Evolutionary conservation across 2,113 vertebrate species (phyloP).

Genomic region (Nymphicus hollandicus): DNA sequence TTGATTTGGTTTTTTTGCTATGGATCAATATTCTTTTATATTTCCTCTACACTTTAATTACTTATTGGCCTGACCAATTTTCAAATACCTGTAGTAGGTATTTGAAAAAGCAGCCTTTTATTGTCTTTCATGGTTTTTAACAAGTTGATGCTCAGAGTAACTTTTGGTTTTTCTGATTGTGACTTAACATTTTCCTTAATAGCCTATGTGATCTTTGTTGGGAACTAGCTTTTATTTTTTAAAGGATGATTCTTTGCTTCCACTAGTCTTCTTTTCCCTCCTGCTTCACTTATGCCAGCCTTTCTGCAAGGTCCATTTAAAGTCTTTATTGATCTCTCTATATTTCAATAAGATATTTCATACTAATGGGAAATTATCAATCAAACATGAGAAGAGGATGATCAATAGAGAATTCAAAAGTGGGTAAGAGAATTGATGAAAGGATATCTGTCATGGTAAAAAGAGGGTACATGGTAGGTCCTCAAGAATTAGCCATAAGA

Average conservation of each 20-base stretch:
- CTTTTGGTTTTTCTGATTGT: neutral
- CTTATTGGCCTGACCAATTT: neutral
- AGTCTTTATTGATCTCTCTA: neutral
- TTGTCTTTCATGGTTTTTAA: neutral
- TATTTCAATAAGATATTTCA: neutral
- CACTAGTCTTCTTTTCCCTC: neutral
- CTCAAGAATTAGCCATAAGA: neutral
- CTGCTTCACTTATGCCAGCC: neutral
- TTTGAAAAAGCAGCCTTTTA: neutral
- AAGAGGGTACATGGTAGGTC: fast-evolving
- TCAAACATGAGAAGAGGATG: neutral
- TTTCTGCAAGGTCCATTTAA: neutral
- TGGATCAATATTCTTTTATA: neutral
- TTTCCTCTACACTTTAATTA: neutral
- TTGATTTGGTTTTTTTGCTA: neutral
- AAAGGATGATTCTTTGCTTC: neutral
- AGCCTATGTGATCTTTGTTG: fast-evolving
- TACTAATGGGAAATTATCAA: neutral
- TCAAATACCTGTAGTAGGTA: neutral
- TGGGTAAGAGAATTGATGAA: neutral
- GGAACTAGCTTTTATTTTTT: neutral
- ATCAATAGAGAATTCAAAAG: neutral
- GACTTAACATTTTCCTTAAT: neutral
- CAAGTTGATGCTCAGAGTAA: neutral
- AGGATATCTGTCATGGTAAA: neutral